phyloP scores from a whole-genome alignment of 2,797 vertebrate genomes.

The Notamacropus eugenii region DNA sequence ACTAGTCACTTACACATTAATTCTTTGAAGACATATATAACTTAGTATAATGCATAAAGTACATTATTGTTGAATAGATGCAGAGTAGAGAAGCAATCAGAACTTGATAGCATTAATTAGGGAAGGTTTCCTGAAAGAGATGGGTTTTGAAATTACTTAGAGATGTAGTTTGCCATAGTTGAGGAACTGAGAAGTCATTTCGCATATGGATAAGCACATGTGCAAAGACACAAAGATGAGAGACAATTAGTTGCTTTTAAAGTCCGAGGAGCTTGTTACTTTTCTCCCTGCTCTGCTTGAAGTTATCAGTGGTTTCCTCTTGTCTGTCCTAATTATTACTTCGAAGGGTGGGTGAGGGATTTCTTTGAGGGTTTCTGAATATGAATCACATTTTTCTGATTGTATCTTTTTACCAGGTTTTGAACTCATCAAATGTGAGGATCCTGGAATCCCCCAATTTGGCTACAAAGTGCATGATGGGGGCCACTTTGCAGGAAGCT shows the following conservation, averaged over 20 bases:
- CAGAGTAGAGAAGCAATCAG: fast-evolving
- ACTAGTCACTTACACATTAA: not conserved
- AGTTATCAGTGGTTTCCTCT: not conserved
- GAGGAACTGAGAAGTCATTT: not conserved
- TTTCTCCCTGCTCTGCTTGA: constrained; percentile 1
- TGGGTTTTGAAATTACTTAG: not conserved
- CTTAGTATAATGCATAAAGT: not conserved
- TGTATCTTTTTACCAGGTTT: constrained; percentile 88
- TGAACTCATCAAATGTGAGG: constrained; percentile 97
- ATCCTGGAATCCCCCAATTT: constrained; percentile 95
- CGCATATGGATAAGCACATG: not conserved
- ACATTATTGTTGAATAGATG: not conserved
- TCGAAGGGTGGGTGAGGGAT: not conserved
- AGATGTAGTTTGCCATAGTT: not conserved
- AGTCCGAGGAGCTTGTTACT: not conserved
- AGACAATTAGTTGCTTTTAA: not conserved
- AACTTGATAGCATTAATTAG: fast-evolving
- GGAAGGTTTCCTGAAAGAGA: not conserved
- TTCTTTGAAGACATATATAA: not conserved
- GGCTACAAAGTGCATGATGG: constrained; percentile 96
- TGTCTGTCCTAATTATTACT: not conserved
- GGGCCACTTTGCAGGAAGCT: constrained; percentile 97
- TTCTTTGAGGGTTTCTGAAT: not conserved
- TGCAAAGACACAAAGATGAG: not conserved
- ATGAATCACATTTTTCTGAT: not conserved